Evolutionary conservation across 2,888 invertebrate genomes (phyloP), one percentile per base, ranked within the genome.

Genomic region (Dexiosoma caninum): DNA sequence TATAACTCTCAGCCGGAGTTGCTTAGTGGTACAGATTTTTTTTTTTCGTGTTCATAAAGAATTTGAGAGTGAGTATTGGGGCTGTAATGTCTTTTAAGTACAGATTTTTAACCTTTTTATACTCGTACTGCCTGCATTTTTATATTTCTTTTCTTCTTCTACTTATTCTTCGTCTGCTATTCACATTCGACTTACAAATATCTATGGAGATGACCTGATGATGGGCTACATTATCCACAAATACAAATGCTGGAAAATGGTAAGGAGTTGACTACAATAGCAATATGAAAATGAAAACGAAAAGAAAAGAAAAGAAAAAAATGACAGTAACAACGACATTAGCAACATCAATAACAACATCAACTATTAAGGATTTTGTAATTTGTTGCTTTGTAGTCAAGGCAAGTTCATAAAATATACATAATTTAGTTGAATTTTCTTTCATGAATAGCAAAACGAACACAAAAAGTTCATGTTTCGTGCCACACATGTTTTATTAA

Each of bases 301-400:
- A 2, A 16, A 10, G 19, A 35, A n/a, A 57, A 62, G 10, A 53
- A 14, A 23, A 2, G 42, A 16, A 23, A 49, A 9, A 21, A 30
- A 9, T 23, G 10, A 78, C 57, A 79, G 49, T 46, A 62, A 12
- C 30, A 74, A 60, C 59, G 60, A 12, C 55, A 72, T 16, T 49
- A 69, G 23, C 37, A 70, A 72, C 78, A 78, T 80, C 71, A 79
- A 82, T 80, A 82, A 82, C 80, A 79, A 62, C 78, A 83, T 82
- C 72, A 78, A 82, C 80, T 82, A 83, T 83, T 82, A 78, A 83
- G 78, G 44, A 80, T 72, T 55, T 82, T 80, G 82, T 82, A 82
- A 83, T 82, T 82, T 79, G 70, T 77, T 55, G 69, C 67, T 72
- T 46, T 30, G 23, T 19, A 72, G 51, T 66, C 44, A 72, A 40